phyloP scores from a whole-genome alignment of 2,888 invertebrate genomes.

The Smittia aterrima region DNA sequence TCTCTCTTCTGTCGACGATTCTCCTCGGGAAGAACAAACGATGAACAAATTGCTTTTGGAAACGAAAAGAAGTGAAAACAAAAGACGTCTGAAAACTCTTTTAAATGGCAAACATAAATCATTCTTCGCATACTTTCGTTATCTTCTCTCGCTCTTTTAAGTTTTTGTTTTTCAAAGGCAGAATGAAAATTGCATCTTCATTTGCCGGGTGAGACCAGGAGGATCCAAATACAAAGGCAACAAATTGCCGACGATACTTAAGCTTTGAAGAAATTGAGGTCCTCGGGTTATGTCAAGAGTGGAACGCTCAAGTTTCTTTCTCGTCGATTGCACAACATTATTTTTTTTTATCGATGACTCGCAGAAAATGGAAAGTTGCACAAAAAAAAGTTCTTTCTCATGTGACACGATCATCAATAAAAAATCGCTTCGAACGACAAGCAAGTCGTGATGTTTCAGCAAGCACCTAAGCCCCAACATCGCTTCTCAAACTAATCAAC shows the following conservation, averaged over 20 bases:
- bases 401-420: constrained; percentile 21
- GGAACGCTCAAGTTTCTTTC: background rate
- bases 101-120: constrained; percentile 27
- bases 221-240: background rate
- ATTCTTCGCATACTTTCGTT: background rate
- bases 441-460: background rate
- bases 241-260: background rate
- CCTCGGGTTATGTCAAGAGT: constrained; percentile 13
- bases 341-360: too few species aligned
- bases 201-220: background rate
- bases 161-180: background rate
- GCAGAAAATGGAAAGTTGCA: constrained; percentile 2
- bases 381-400: background rate
- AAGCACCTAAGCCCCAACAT: background rate
- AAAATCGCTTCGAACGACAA: background rate
- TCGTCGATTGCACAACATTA: background rate
- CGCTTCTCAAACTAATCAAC: constrained; percentile 14
- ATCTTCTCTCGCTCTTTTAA: background rate
- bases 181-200: constrained; percentile 13
- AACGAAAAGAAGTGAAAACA: background rate
- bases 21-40: background rate
- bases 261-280: constrained; percentile 1
- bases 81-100: constrained; percentile 2
- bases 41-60: constrained; percentile 4
- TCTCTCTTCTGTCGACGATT: background rate